These are phyloP conservation scores for Temnothorax longispinosus DNA, from an alignment of 1,140 invertebrate genomes.

Conservation along the genomic window DNA sequence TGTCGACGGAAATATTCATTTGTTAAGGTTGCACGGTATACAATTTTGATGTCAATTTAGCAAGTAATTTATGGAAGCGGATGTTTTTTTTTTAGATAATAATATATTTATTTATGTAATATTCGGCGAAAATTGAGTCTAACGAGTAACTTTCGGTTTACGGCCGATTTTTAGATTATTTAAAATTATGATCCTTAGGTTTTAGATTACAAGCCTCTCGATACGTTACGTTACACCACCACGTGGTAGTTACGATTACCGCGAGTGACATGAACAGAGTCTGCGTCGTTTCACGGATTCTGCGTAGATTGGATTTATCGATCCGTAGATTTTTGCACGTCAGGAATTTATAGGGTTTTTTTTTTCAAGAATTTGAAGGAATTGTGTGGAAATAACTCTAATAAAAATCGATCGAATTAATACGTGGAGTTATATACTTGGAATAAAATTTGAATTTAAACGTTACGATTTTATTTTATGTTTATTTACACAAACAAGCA, in stretches of 20 bases:
- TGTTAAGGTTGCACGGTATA: not conserved
- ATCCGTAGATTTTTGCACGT: conserved; percentile 19
- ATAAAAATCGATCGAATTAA: not conserved
- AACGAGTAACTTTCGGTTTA: not conserved
- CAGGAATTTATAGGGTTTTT: not conserved
- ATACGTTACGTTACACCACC: not conserved
- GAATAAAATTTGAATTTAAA: not conserved
- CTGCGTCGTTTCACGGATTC: conserved; percentile 31
- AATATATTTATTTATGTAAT: not conserved
- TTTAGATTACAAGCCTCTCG: not conserved
- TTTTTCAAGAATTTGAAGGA: not conserved
- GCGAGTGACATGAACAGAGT: conserved; percentile 7
- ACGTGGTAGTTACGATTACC: conserved; percentile 37
- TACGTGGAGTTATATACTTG: not conserved
- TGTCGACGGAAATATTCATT: not conserved
- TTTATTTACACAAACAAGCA: not conserved
- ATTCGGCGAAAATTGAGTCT: not conserved
- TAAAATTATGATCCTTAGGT: not conserved
- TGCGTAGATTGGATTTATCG: conserved; percentile 26
- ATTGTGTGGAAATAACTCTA: not conserved
- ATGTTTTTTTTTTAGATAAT: not conserved
- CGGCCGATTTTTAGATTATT: not conserved
- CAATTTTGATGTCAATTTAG: not conserved
- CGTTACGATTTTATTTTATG: not conserved
- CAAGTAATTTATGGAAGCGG: not conserved